These are phyloP conservation scores for Glossophaga mutica DNA, from an alignment of 2,797 vertebrate genomes.

Conservation along the genomic window DNA sequence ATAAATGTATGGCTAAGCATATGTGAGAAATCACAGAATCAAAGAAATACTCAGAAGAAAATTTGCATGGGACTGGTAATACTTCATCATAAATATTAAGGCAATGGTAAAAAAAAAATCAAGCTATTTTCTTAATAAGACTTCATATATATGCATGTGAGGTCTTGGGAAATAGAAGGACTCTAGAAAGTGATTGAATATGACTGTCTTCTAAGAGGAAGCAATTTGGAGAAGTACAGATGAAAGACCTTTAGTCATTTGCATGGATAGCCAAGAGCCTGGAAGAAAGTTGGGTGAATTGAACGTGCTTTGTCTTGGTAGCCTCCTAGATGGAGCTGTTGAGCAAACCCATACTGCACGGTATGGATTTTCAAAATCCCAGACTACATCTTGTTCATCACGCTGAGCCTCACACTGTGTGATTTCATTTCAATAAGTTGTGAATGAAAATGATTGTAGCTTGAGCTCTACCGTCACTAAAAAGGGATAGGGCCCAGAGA, in stretches of 20 bases:
- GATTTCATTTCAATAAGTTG: background rate
- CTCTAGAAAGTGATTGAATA: background rate
- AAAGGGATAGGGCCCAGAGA: background rate
- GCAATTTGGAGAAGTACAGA: background rate
- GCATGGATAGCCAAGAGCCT: background rate
- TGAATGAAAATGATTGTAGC: background rate
- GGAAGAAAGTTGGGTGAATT: background rate
- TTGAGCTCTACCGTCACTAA: background rate
- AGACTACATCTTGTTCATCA: background rate
- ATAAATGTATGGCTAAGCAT: background rate
- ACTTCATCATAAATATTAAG: background rate
- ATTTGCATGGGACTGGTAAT: background rate
- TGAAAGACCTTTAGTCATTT: background rate
- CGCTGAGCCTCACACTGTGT: background rate
- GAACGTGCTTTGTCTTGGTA: background rate
- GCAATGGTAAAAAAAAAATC: background rate
- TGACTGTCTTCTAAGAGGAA: background rate
- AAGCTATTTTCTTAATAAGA: background rate
- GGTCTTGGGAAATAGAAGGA: background rate
- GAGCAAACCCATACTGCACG: background rate
- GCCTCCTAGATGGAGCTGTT: background rate
- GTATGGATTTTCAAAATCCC: background rate
- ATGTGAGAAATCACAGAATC: background rate
- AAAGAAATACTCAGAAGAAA: background rate
- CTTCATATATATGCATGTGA: background rate